phyloP scores from a whole-genome alignment of 2,797 vertebrate genomes.

The Liasis olivaceus region DNA sequence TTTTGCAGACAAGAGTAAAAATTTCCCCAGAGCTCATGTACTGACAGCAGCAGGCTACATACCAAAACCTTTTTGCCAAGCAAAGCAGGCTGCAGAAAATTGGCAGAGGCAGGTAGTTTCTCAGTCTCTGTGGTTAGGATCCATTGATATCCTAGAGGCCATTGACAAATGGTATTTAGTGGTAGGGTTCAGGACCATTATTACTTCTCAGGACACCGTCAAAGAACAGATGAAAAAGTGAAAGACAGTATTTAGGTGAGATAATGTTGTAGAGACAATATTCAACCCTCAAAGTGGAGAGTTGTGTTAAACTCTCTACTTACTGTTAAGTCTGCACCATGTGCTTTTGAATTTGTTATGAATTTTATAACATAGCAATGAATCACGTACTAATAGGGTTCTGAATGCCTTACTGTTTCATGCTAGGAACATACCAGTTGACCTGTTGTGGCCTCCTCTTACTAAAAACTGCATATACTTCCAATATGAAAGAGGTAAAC shows the following conservation, averaged over 20 bases:
- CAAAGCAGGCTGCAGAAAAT: background rate
- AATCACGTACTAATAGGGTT: background rate
- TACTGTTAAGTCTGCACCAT: background rate
- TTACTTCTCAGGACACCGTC: background rate
- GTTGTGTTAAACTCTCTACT: background rate
- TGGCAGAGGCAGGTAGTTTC: background rate
- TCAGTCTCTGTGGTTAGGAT: background rate
- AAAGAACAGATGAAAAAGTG: background rate
- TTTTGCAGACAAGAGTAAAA: background rate
- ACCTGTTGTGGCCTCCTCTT: background rate
- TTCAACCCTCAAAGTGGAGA: too few relatives aligned
- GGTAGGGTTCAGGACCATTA: background rate
- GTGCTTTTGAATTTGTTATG: background rate
- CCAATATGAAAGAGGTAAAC: background rate
- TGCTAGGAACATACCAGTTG: background rate
- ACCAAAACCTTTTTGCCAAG: background rate
- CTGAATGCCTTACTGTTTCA: background rate
- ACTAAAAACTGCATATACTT: background rate
- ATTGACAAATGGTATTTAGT: background rate
- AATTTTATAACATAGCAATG: background rate
- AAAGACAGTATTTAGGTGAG: background rate
- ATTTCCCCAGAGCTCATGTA: background rate
- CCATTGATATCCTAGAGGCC: background rate
- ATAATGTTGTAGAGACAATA: background rate
- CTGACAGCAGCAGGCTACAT: background rate